Base-by-base conservation (phyloP, 2,797 vertebrate species). In the Aulostomus chinensis region DNA sequence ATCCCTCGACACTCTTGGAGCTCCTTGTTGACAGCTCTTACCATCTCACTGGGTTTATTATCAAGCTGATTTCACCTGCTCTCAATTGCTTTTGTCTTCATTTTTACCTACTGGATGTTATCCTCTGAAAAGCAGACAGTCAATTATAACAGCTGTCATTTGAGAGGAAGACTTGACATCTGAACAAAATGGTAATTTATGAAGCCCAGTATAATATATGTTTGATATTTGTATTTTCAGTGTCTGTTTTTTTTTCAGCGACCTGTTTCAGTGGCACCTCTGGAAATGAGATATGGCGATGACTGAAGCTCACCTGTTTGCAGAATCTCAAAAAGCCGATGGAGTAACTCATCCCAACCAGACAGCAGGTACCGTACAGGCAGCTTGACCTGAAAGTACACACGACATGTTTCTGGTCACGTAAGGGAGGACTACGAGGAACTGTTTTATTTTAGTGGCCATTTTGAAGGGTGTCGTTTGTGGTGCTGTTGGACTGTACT, bases 251-350 rank as follows among this genome's bases (percentile, higher is more conserved):
- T 21, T 52, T 48, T 78, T 53, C 16, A 25, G 33, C 15, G 36
- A 49, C 49, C 22, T 5, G 5, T 30, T 25, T 6, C 24, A 12
- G 16, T n/a, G n/a, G 25, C 13, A 24, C 34, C 36, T 66, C 26
- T 2, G 8, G 30, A 36, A 42, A 1, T 6, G n/a, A 51, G 45
- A 72, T 41, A 61, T 55, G 40, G 18, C n/a, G 17, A 41, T 15
- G 25, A 58, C 6, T 32, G 51, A 56, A 30, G 55, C 93, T 82
- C 81, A 97, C 97, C 94, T 98, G 97, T 83, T 98, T 99, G 81
- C 96, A 99, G 89, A 98, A 98, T 62, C 97, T 92, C 66, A 99
- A 91, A 79, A 99, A 98, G 22, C 96, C 94, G 0, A 99, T 98
- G 43, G 97, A 98, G 68, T 98, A 97, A 71, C 93, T 94, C 76